Evolutionary conservation across 2,797 vertebrate genomes (phyloP).

Genomic region (Rhabdophis nuchalis): DNA sequence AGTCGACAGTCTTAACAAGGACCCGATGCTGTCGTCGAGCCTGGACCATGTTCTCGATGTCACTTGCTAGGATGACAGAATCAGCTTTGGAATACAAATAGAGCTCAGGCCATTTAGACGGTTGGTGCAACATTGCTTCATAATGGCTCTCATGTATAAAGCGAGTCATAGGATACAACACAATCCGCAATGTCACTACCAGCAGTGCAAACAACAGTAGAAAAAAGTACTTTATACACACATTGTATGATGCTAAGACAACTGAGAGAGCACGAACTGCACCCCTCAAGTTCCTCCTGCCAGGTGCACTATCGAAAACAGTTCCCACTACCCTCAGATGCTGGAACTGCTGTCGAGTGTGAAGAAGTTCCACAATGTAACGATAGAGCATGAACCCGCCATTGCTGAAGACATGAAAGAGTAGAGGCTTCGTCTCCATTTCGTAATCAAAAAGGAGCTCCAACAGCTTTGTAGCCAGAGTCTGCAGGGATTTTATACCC

Average conservation of each 20-base stretch:
- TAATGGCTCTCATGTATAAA: constrained; percentile 88
- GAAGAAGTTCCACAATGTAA: constrained; percentile 82
- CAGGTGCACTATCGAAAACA: constrained; percentile 88
- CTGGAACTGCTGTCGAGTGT: constrained; percentile 75
- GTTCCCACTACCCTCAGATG: constrained; percentile 80
- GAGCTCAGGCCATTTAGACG: constrained; percentile 88
- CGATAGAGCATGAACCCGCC: constrained; percentile 94
- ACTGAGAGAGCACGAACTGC: constrained; percentile 79
- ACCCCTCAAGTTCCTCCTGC: constrained; percentile 81
- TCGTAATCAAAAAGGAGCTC: constrained; percentile 89
- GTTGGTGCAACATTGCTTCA: constrained; percentile 76
- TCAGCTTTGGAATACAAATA: constrained; percentile 88
- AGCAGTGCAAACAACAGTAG: constrained; percentile 76
- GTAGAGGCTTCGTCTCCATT: constrained; percentile 84
- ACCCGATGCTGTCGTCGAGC: constrained; percentile 72
- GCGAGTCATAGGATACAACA: constrained; percentile 86
- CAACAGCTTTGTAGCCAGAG: constrained; percentile 81
- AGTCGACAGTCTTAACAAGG: constrained; percentile 80
- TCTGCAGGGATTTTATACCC: constrained; percentile 85
- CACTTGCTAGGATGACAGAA: constrained; percentile 76
- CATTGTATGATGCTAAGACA: constrained; percentile 73
- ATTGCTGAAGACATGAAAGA: constrained; percentile 95
- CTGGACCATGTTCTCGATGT: constrained; percentile 78
- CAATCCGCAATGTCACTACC: constrained; percentile 75
- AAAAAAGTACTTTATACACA: constrained; percentile 75